Evolutionary conservation across 2,113 vertebrate genomes (phyloP).

Genomic region (Epinephelus fuscoguttatus): DNA sequence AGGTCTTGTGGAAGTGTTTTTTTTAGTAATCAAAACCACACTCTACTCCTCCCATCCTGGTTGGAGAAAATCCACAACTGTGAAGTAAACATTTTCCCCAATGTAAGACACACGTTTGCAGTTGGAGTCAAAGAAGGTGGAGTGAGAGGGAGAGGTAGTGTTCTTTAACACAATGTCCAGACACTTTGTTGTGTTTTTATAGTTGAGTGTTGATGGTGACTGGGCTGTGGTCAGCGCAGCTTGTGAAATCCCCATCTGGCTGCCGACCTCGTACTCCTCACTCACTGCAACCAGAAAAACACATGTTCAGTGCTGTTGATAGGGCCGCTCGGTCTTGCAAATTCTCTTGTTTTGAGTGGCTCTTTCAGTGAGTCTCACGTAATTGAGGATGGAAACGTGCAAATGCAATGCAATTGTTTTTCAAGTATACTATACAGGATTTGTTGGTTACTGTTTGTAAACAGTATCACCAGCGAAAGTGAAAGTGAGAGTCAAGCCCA

Average conservation of each 20-base stretch:
- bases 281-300: conserved; percentile 11
- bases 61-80: not conserved
- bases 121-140: conserved; percentile 6
- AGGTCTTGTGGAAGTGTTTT: not conserved
- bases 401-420: conserved; percentile 3
- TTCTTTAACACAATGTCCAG: conserved; percentile 12
- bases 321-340: not conserved
- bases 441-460: too few relatives aligned
- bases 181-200: not conserved
- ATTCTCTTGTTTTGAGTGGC: not conserved
- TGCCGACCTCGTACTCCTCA: conserved; percentile 10
- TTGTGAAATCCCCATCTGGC: conserved; percentile 13
- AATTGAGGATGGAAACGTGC: not conserved
- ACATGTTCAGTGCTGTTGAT: not conserved
- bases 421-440: not conserved
- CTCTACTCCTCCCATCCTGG: not conserved
- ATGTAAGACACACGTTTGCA: conserved; percentile 41
- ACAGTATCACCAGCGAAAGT: too few relatives aligned
- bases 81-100: conserved; percentile 12
- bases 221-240: conserved; percentile 10
- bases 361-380: not conserved
- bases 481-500: too few relatives aligned
- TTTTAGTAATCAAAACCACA: conserved; percentile 20
- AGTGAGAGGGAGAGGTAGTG: conserved; percentile 1
- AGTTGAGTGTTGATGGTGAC: not conserved